Evolutionary conservation across 2,113 vertebrate species (phyloP).

Genomic region (Nothocercus julius): DNA sequence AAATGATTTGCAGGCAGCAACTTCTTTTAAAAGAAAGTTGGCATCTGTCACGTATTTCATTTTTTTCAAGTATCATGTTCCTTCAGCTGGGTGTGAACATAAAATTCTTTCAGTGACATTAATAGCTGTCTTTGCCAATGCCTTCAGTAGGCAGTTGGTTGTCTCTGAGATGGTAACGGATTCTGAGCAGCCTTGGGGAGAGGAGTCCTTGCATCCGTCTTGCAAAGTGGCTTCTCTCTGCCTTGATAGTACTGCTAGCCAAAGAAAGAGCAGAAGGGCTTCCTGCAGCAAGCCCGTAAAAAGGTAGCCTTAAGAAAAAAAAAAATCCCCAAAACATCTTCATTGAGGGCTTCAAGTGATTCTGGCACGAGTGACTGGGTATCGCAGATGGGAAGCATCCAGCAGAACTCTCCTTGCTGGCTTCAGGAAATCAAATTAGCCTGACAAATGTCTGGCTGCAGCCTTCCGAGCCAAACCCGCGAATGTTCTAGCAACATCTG

Average conservation of each 20-base stretch:
- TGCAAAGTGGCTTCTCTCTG: background rate
- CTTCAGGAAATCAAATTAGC: conserved; percentile 45
- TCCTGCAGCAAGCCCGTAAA: background rate
- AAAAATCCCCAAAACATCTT: background rate
- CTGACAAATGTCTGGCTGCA: conserved; percentile 59
- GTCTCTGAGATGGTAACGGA: background rate
- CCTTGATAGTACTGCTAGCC: background rate
- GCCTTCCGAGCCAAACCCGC: background rate
- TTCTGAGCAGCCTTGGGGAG: background rate
- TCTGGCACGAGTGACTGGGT: background rate
- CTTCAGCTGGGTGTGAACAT: background rate
- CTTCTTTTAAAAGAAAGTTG: background rate
- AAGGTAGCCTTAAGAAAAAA: background rate
- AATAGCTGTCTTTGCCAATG: background rate
- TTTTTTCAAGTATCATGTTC: background rate
- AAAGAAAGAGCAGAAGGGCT: too few relatives aligned
- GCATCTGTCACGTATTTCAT: background rate
- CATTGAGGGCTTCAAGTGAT: conserved; percentile 1
- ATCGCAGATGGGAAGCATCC: conserved; percentile 27
- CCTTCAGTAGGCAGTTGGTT: background rate
- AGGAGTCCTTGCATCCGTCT: background rate
- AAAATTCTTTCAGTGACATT: background rate
- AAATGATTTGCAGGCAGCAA: background rate
- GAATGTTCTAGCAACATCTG: conserved; percentile 63
- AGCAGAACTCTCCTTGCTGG: conserved; percentile 21